Base-by-base conservation (phyloP, 1,140 invertebrate species). In the Dysdera silvatica region DNA sequence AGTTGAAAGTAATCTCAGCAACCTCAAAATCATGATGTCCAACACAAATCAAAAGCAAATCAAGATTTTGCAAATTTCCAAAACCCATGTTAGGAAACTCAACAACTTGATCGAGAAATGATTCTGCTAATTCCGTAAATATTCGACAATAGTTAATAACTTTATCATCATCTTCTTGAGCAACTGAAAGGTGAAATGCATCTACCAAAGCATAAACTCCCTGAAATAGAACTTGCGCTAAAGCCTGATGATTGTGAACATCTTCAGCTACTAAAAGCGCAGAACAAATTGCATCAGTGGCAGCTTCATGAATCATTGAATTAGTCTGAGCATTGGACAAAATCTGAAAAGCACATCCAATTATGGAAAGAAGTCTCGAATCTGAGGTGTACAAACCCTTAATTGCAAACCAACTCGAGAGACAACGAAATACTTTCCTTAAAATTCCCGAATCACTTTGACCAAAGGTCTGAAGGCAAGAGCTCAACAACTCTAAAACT, bases 1-100 rank as follows among this genome's bases (percentile, higher is more conserved):
- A 81, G 75, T 93, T 90, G 73, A 98, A 99, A 4, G 94, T 96
- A 61, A 97, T 92, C 77, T 96, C 92, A 29, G 92, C 91, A 37
- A 99, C 87, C 76, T 92, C 93, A 80, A 95, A 98, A 76, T 98
- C 93, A 76, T 97, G 92, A 81, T 98, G 93, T 0, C 91, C 91
- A 37, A 92, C 89, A 79, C 95, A 96, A 8, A 88, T 84, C 12
- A 98, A 78, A 31, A 96, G 84, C 69, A 95, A 79, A 74, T 98
- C 91, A 54, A 99, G 77, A 14, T 88, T 84, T 74, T 88, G 87
- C 33, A 96, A 80, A 29, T 90, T 86, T 76, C 92, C 80, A 33
- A 82, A 71, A 32, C 72, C 76, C 75, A 58, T 76, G 69, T 64
- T 73, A 75, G 35, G 80, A 76, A 56, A 74, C 73, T 31, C 72